phyloP scores from a whole-genome alignment of 2,113 vertebrate genomes.

The Ceyx melanurus region DNA sequence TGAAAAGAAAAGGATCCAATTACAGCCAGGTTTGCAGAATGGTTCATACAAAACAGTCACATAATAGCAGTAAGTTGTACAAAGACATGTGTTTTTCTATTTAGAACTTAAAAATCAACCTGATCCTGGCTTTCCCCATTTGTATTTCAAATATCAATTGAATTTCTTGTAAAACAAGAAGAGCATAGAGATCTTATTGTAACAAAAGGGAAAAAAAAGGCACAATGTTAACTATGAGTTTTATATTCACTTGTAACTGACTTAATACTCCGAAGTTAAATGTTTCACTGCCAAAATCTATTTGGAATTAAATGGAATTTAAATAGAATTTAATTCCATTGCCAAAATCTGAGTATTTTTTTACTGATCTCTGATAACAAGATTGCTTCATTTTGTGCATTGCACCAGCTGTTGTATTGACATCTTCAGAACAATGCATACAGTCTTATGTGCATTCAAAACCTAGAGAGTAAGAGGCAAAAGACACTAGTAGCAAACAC shows the following conservation, averaged over 20 bases:
- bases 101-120: not conserved
- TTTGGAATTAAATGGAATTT: too few relatives aligned
- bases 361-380: not conserved
- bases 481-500: not conserved
- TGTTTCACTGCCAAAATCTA: not conserved
- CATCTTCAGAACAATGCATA: not conserved
- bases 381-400: not conserved
- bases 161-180: not conserved
- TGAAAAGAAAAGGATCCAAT: slow-evolving; percentile 39
- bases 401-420: not conserved
- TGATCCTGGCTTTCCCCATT: not conserved
- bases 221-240: not conserved
- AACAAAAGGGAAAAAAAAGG: not conserved
- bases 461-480: not conserved
- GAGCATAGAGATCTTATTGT: not conserved
- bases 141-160: not conserved
- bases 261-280: not conserved
- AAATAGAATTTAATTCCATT: too few relatives aligned
- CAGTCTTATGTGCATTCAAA: not conserved
- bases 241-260: not conserved
- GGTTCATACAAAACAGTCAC: not conserved
- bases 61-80: not conserved
- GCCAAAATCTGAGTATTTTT: not conserved
- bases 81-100: not conserved
- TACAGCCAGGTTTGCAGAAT: not conserved